Percentiles rank a stretch among this genome's conserved stretches.
These are phyloP conservation scores for Hassar affinis DNA, from an alignment of 2,113 vertebrate species.

Conservation along the genomic window DNA sequence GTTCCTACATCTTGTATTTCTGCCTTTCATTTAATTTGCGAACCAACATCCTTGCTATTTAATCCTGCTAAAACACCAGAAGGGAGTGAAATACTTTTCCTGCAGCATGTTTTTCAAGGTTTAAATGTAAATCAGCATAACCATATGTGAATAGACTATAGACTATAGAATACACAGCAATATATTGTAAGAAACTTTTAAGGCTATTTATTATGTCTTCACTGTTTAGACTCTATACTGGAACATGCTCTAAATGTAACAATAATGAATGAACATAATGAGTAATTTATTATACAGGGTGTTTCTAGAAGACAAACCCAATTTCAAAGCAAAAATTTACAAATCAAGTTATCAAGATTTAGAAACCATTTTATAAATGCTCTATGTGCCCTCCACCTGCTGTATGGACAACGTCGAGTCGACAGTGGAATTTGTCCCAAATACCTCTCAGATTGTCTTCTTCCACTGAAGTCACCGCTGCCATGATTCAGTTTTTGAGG, in stretches of 20 bases:
- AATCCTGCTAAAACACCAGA: not conserved
- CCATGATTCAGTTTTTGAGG: too few relatives aligned
- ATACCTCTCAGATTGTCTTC: too few relatives aligned
- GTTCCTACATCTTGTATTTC: not conserved
- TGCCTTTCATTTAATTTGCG: not conserved
- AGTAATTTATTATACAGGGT: not conserved
- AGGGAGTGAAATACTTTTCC: not conserved
- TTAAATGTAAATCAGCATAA: not conserved
- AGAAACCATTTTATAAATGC: too few relatives aligned
- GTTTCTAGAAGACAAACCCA: too few relatives aligned
- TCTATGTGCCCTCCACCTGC: too few relatives aligned
- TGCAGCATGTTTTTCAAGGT: constrained; percentile 3
- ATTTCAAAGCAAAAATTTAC: too few relatives aligned
- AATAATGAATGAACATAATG: too few relatives aligned
- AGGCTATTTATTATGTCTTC: not conserved
- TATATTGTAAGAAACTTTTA: not conserved
- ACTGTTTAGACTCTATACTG: constrained; percentile 5
- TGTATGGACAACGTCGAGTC: too few relatives aligned
- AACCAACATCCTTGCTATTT: not conserved
- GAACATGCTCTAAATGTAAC: not conserved
- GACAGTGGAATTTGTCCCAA: too few relatives aligned
- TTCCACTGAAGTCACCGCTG: too few relatives aligned
- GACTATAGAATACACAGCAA: not conserved
- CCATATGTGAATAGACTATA: too few relatives aligned
- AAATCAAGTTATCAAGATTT: too few relatives aligned